A percentile compares a stretch with the other conserved stretches of the same genome.
Conservation (phyloP, 2,888 invertebrate species). For the Digitonthophagus gazella region DNA sequence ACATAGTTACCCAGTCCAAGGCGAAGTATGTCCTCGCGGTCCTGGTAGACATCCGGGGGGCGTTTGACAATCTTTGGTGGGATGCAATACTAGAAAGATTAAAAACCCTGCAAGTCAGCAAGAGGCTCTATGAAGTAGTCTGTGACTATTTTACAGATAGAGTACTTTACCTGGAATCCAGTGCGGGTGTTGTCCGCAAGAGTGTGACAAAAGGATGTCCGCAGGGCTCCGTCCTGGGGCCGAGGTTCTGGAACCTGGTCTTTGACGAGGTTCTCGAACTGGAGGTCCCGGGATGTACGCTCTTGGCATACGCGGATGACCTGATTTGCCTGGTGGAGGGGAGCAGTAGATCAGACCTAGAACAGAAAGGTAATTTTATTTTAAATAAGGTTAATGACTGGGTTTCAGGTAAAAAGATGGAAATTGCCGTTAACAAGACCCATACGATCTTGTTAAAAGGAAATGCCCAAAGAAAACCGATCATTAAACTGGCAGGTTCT, state of each 20-base stretch:
- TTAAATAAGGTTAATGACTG: neutral
- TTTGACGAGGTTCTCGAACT: constrained; percentile 8
- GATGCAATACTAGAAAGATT: constrained; percentile 9
- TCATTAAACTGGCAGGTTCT: too few relatives aligned
- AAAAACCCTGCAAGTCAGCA: neutral
- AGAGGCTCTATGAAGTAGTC: neutral
- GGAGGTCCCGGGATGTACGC: neutral
- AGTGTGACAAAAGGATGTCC: constrained; percentile 19
- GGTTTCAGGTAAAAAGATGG: too few relatives aligned
- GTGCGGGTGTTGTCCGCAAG: neutral
- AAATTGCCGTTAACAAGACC: too few relatives aligned
- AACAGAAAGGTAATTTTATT: neutral
- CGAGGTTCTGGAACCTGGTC: constrained; percentile 18
- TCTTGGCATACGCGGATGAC: constrained; percentile 17
- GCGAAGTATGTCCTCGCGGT: constrained; percentile 18
- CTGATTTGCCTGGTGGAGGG: constrained; percentile 2
- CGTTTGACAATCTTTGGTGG: constrained; percentile 30
- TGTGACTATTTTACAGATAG: constrained; percentile 18
- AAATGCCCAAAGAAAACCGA: too few relatives aligned
- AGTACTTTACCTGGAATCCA: neutral
- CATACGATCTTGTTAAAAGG: too few relatives aligned
- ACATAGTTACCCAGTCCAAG: neutral
- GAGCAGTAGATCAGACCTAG: constrained; percentile 1
- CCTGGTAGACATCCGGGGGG: constrained; percentile 25
- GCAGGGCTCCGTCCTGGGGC: constrained; percentile 25